phyloP scores from a whole-genome alignment of 2,888 invertebrate species.

The Drosophila hamatofila region DNA sequence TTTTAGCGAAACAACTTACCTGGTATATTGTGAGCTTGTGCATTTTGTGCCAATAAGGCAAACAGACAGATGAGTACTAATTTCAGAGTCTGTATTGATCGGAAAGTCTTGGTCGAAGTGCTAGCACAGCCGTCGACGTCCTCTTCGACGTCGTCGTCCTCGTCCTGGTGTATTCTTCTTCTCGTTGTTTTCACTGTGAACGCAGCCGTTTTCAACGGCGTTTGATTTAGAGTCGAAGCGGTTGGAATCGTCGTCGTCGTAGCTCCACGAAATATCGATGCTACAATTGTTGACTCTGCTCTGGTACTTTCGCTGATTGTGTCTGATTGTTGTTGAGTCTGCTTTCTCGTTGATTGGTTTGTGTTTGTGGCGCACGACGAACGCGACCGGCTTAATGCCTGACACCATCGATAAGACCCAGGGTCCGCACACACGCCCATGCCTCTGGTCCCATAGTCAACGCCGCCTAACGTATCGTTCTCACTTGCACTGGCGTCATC shows the following conservation, averaged over 20 bases:
- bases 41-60: slow-evolving; percentile 81
- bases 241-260: slow-evolving; percentile 34
- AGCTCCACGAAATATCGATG: slow-evolving; percentile 45
- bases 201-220: slow-evolving; percentile 58
- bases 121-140: slow-evolving; percentile 45
- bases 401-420: slow-evolving; percentile 89
- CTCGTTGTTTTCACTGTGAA: slow-evolving; percentile 68
- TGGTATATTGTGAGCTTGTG: slow-evolving; percentile 85
- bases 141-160: slow-evolving; percentile 55
- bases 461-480: slow-evolving; percentile 91
- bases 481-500: slow-evolving; percentile 88
- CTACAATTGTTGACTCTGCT: slow-evolving; percentile 30
- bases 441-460: slow-evolving; percentile 94
- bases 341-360: slow-evolving; percentile 63
- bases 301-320: slow-evolving; percentile 48
- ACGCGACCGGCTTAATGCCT: slow-evolving; percentile 88
- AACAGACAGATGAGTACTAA: slow-evolving; percentile 81
- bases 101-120: slow-evolving; percentile 28
- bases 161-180: slow-evolving; percentile 51
- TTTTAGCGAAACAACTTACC: slow-evolving; percentile 73
- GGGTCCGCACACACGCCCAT: slow-evolving; percentile 96
- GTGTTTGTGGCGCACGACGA: slow-evolving; percentile 84
- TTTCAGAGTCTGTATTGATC: slow-evolving; percentile 67
- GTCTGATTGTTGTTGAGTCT: slow-evolving; percentile 54
- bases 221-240: slow-evolving; percentile 48